A percentile compares a stretch with the other conserved stretches of the same genome.
Conservation (phyloP, 2,113 vertebrate genomes). For the Nibea albiflora region DNA sequence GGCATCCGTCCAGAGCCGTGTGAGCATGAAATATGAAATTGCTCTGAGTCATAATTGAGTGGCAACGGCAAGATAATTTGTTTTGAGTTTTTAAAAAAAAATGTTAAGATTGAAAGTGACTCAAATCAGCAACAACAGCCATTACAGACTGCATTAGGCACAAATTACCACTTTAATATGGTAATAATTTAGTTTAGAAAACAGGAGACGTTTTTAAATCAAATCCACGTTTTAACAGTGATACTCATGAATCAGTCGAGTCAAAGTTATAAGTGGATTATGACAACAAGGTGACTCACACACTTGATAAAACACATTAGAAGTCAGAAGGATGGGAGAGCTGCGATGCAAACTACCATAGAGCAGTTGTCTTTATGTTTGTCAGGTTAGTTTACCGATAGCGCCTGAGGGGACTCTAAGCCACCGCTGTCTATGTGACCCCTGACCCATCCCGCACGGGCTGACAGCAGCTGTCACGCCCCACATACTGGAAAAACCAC, state of each 20-base stretch:
- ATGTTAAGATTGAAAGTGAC: conserved; percentile 30
- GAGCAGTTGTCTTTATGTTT: background rate
- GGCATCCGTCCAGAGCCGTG: conserved; percentile 30
- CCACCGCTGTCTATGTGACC: conserved; percentile 19
- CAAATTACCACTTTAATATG: conserved; percentile 29
- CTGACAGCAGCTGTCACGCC: conserved; percentile 55
- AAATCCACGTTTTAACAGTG: background rate
- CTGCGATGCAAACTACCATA: background rate
- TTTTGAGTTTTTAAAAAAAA: conserved; percentile 29
- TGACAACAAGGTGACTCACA: background rate
- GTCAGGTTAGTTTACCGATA: conserved; percentile 9
- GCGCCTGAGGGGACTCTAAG: background rate
- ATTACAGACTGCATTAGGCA: conserved; percentile 40
- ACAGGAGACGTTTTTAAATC: background rate
- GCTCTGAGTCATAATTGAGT: conserved; percentile 51
- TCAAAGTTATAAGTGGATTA: conserved; percentile 4
- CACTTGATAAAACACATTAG: background rate
- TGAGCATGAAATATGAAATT: conserved; percentile 51
- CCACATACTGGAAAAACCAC: conserved; percentile 19
- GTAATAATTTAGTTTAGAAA: conserved; percentile 21
- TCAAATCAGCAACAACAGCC: conserved; percentile 49
- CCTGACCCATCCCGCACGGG: conserved; percentile 18
- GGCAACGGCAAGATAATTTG: conserved; percentile 54
- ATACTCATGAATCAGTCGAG: conserved; percentile 3
- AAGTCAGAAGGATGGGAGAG: background rate